Conservation (phyloP, 2,888 invertebrate species). For the Agrochola lota region DNA sequence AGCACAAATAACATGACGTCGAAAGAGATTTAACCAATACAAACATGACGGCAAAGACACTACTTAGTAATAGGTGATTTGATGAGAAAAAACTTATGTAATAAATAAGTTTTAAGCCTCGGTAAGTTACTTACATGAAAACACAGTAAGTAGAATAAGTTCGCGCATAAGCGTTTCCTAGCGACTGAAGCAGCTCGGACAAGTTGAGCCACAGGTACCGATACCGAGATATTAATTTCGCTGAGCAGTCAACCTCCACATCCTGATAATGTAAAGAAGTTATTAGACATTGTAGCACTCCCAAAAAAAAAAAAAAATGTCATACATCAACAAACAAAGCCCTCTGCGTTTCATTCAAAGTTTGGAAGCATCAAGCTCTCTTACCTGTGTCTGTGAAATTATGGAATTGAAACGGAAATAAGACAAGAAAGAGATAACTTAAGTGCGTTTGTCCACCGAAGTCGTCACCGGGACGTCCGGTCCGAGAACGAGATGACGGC, state of each 20-base stretch:
- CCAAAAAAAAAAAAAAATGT: not conserved
- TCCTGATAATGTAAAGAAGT: constrained; percentile 83
- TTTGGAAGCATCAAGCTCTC: not conserved
- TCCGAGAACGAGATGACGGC: not conserved
- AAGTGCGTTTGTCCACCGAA: not conserved
- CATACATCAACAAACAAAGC: not conserved
- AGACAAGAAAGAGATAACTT: not conserved
- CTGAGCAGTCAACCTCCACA: constrained; percentile 88
- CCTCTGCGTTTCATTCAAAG: not conserved
- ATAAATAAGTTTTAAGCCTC: not conserved
- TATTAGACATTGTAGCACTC: not conserved
- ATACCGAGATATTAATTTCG: constrained; percentile 91
- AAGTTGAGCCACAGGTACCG: constrained; percentile 92
- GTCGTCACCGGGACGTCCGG: not conserved
- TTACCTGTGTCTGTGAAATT: not conserved
- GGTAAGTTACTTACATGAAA: constrained; percentile 88
- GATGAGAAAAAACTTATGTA: not conserved
- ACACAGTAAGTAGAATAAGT: constrained; percentile 92
- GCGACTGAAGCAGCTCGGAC: constrained; percentile 91
- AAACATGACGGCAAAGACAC: not conserved
- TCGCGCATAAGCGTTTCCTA: constrained; percentile 92
- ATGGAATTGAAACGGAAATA: not conserved
- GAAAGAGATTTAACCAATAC: not conserved
- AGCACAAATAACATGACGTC: not conserved
- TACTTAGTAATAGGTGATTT: too few species aligned